Conservation (phyloP, 2,888 invertebrate genomes). For the Ectemnius lituratus region DNA sequence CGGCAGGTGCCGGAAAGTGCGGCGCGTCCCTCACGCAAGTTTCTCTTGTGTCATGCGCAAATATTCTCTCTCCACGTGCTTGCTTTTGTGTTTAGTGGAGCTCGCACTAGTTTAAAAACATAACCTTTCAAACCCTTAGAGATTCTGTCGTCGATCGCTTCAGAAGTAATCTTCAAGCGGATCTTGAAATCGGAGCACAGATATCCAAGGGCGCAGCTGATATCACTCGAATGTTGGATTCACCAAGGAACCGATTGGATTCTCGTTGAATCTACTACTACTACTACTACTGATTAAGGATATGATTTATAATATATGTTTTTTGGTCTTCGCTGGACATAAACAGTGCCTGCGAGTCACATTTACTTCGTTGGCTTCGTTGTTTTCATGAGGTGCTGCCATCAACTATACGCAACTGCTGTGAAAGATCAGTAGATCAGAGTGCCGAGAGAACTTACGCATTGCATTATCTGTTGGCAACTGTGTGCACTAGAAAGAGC, state of each 20-base stretch:
- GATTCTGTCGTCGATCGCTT: background rate
- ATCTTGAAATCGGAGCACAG: background rate
- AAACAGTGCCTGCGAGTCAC: too few relatives aligned
- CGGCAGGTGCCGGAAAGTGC: background rate
- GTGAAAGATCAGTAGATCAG: background rate
- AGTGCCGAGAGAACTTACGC: background rate
- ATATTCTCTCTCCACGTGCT: conserved; percentile 25
- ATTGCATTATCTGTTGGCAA: background rate
- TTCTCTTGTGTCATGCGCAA: conserved; percentile 28
- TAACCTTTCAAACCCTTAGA: conserved; percentile 37
- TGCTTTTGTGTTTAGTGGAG: conserved; percentile 10
- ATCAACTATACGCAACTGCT: background rate
- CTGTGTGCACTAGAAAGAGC: background rate
- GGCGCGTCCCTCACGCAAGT: conserved; percentile 10
- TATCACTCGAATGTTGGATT: background rate
- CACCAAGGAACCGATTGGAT: background rate
- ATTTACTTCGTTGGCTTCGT: background rate
- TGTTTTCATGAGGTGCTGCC: conserved; percentile 1
- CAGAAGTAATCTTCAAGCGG: background rate
- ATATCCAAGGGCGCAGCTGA: background rate
- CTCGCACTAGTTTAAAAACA: conserved; percentile 22
- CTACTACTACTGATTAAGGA: too few relatives aligned
- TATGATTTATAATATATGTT: too few relatives aligned
- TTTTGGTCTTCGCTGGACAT: too few relatives aligned
- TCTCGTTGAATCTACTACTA: too few relatives aligned